Evolutionary conservation across 2,797 vertebrate species (phyloP), one percentile per base, ranked within the genome.

Genomic region (Neopelma chrysocephalum): DNA sequence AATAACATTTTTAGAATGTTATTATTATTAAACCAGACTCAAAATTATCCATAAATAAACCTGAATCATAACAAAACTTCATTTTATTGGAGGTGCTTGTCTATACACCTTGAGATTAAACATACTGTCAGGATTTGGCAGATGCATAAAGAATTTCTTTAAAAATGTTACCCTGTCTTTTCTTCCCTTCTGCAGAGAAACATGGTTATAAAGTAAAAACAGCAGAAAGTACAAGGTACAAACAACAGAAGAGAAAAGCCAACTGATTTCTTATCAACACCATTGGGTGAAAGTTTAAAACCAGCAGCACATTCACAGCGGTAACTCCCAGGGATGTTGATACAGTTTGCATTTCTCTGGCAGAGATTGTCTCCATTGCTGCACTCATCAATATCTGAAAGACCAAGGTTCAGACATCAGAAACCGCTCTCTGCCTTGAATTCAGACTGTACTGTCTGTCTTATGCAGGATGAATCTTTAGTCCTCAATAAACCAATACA

Each of bases 271-370:
- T 98, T 96, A 99, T 98, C 98, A 40, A 98, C 87, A 47, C 98
- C 98, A 0, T 97, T 98, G 50, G 98, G 98, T 12, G 98, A 98
- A 34, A 98, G 97, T n/a, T 97, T 98, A 95, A 98, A 99, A 32
- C 98, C 98, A 0, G 97, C 82, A 2, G 98, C 97, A 48, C 98
- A 98, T 73, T 98, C 98, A 56, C 98, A 99, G 80, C 98, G 98
- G 94, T 98, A 99, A 87, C 98, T 98, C 21, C 98, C 98, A 0
- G 98, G 98, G 40, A 98, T 98, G 93, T 99, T 99, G 96, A 98
- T 98, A 71, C 98, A 99, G 93, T 98, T 98, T 11, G 98, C 98
- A 17, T 99, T 98, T 66, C 98, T 98, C 92, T 99, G 98, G 93
- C 98, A 98, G 38, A 98, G 97, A 38, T 68, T 98, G 45, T 98